Evolutionary conservation across 2,888 invertebrate genomes (phyloP), one percentile per base, ranked within the genome.

Genomic region (Iphiclides podalirius): DNA sequence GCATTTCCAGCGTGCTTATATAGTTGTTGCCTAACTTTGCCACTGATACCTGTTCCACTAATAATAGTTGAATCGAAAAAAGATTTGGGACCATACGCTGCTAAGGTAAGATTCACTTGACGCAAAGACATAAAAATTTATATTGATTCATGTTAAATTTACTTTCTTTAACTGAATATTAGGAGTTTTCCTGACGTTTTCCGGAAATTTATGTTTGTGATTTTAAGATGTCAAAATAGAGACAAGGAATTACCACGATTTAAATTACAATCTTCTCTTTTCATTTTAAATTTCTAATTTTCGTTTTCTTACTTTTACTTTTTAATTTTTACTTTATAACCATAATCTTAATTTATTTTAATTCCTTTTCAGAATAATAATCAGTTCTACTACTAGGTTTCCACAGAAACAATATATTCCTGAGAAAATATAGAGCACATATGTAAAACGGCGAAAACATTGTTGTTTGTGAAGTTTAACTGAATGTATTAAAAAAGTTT

Each of bases 1-100:
- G 3, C 20, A 3, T 20, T 50, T 50, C 4, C 62, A 79, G 80
- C 80, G 1, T 83, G 80, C 53, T 37, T 75, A 1, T 43, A 82
- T 9, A 75, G 79, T 1, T 71, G 72, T 6, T 78, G 77, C 42
- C 40, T 80, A 1, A 55, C 66, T 1, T 16, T 69, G 9, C 73
- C 79, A 0, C 33, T 75, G 0, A 15, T 76, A 0, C 72, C 78
- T 0, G 52, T 67, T 3, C 80, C 80, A 0, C n/a, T 79, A 1
- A 14, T 78, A 1, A 43, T 80, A 0, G 44, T 76, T 1, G 52
- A 58, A 8, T 42, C 62, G 0, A 60, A 45, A 37, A 54, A 41
- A 51, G 47, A 47, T 28, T 34, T 41, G 2, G 15, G 23, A 4
- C 47, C 43, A 33, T 15, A 28, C 4, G 50, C 43, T 39, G 48